Evolutionary conservation across 2,113 vertebrate genomes (phyloP).

Genomic region (Mesitornis unicolor): DNA sequence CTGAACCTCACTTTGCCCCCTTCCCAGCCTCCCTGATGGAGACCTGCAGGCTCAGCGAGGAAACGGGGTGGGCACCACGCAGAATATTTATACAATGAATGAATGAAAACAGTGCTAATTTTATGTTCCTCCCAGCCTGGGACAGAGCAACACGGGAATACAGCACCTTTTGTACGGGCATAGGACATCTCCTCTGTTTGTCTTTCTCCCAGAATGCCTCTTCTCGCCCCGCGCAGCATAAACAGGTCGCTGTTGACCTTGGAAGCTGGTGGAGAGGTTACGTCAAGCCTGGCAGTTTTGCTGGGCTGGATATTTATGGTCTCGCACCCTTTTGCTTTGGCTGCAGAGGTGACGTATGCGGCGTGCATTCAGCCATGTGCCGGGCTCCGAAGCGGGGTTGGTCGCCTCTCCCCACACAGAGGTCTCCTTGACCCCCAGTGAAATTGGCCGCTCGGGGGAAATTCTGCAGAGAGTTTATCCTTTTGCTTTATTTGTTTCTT

Average conservation of each 20-base stretch:
- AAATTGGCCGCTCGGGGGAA: not conserved
- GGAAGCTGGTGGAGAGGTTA: not conserved
- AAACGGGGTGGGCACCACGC: not conserved
- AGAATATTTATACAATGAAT: conserved; percentile 23
- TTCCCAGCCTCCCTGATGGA: not conserved
- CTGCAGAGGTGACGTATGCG: not conserved
- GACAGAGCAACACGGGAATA: not conserved
- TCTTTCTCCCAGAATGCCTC: conserved; percentile 57
- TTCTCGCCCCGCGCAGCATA: not conserved
- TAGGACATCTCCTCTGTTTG: conserved; percentile 37
- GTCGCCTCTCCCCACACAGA: not conserved
- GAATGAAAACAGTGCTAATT: conserved; percentile 28
- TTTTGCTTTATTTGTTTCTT: not conserved
- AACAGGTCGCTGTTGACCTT: conserved; percentile 54
- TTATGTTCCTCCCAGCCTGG: not conserved
- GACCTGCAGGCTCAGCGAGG: not conserved
- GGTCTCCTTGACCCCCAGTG: not conserved
- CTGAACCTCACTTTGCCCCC: not conserved
- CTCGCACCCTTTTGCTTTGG: not conserved
- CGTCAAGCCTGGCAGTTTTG: conserved; percentile 7
- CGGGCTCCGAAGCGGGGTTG: rapidly evolving
- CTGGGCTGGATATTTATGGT: not conserved
- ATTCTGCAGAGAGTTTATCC: not conserved
- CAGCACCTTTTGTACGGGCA: conserved; percentile 3
- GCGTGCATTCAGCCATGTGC: rapidly evolving